Conservation (phyloP, 2,797 vertebrate species). For the Anabacerthia variegaticeps region DNA sequence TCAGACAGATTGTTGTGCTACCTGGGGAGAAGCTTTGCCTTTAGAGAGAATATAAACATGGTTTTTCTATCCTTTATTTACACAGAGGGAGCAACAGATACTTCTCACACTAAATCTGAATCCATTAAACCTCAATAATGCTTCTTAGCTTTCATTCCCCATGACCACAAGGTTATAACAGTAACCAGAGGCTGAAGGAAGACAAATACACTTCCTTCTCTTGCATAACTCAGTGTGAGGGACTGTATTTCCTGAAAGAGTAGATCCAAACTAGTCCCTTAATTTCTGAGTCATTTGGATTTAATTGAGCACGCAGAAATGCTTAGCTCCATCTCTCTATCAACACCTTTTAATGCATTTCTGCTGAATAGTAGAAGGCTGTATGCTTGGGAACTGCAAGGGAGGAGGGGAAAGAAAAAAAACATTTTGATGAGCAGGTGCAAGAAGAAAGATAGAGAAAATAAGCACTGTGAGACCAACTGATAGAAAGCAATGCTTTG, state of each 20-base stretch:
- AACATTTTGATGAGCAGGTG: slow-evolving; percentile 30
- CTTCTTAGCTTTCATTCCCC: not conserved
- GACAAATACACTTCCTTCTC: not conserved
- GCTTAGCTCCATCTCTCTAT: not conserved
- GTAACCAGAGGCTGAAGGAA: not conserved
- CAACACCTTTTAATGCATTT: not conserved
- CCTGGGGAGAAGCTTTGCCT: not conserved
- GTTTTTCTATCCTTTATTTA: not conserved
- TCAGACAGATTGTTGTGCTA: not conserved
- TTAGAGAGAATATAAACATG: not conserved
- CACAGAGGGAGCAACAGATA: not conserved
- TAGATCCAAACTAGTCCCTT: not conserved
- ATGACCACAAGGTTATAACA: not conserved
- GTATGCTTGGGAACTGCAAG: not conserved
- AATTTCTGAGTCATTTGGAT: slow-evolving; percentile 2
- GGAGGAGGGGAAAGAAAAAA: not conserved
- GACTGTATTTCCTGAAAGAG: not conserved
- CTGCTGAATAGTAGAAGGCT: slow-evolving; percentile 1
- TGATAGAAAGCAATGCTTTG: slow-evolving; percentile 29
- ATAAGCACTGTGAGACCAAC: not conserved
- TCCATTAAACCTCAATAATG: not conserved
- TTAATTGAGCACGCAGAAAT: not conserved
- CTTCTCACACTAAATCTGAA: not conserved
- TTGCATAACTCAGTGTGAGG: not conserved
- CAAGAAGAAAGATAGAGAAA: slow-evolving; percentile 42